Conservation (phyloP, 2,113 vertebrate species). For the Chaetura pelagica region DNA sequence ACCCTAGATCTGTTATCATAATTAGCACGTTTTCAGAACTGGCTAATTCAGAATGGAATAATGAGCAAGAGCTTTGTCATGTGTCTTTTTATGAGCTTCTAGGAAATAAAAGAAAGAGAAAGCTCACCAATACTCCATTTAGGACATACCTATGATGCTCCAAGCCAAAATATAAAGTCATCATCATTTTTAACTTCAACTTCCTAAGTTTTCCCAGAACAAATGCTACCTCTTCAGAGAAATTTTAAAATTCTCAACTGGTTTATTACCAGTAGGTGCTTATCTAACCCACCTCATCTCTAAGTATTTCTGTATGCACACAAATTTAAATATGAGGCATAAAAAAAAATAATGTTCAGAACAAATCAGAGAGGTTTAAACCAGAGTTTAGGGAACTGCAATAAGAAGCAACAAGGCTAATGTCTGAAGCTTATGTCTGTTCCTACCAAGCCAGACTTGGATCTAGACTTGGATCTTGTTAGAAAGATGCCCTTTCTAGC, state of each 20-base stretch:
- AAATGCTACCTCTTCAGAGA: background rate
- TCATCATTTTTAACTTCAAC: background rate
- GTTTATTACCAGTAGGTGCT: background rate
- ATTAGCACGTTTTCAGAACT: constrained; percentile 64
- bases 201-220: background rate
- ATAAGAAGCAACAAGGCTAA: background rate
- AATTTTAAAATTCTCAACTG: background rate
- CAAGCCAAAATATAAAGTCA: background rate
- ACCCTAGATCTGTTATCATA: constrained; percentile 49
- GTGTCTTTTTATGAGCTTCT: constrained; percentile 20
- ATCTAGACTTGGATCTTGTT: background rate
- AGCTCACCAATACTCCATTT: background rate
- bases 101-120: background rate
- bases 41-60: constrained; percentile 54
- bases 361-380: background rate
- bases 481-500: background rate
- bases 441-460: background rate
- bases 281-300: background rate
- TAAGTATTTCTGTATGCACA: background rate
- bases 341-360: background rate
- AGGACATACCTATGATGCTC: background rate
- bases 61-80: constrained; percentile 40
- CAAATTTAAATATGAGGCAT: background rate
- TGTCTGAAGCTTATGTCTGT: background rate
- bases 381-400: background rate